Evolutionary conservation across 2,888 invertebrate species (phyloP).

Genomic region (Drosophila lutescens): DNA sequence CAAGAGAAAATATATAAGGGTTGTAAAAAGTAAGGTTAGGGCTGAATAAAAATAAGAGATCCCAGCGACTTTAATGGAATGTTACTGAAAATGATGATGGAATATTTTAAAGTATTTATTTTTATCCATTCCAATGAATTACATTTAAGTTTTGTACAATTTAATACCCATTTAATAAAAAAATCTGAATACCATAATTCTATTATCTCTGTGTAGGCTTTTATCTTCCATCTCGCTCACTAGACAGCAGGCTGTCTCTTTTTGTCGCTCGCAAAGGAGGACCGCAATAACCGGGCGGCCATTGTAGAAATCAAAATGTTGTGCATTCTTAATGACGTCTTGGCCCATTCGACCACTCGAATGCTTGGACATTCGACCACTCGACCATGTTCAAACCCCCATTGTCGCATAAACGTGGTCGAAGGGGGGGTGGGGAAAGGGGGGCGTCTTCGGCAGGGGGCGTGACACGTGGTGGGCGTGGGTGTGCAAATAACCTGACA

Average conservation of each 20-base stretch:
- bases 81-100: too few relatives aligned
- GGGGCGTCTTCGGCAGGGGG: conserved; percentile 22
- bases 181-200: too few relatives aligned
- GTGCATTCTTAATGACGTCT: conserved; percentile 63
- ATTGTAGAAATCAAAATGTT: conserved; percentile 72
- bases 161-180: too few relatives aligned
- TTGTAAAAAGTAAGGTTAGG: too few relatives aligned
- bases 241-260: not conserved
- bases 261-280: conserved; percentile 4
- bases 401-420: conserved; percentile 7
- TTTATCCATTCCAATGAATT: too few relatives aligned
- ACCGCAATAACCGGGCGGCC: conserved; percentile 59
- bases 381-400: conserved; percentile 10
- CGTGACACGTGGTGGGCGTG: conserved; percentile 29
- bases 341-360: conserved; percentile 23
- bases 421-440: conserved; percentile 1
- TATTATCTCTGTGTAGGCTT: not conserved
- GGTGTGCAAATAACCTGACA: conserved; percentile 42
- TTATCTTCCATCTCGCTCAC: not conserved
- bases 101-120: too few relatives aligned
- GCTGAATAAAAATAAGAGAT: too few relatives aligned
- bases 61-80: too few relatives aligned
- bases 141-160: too few relatives aligned
- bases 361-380: not conserved
- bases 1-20: too few relatives aligned